A percentile compares a stretch with the other conserved stretches of the same genome.
phyloP scores from a whole-genome alignment of 2,888 invertebrate species.

The Ochropleura leucogaster region DNA sequence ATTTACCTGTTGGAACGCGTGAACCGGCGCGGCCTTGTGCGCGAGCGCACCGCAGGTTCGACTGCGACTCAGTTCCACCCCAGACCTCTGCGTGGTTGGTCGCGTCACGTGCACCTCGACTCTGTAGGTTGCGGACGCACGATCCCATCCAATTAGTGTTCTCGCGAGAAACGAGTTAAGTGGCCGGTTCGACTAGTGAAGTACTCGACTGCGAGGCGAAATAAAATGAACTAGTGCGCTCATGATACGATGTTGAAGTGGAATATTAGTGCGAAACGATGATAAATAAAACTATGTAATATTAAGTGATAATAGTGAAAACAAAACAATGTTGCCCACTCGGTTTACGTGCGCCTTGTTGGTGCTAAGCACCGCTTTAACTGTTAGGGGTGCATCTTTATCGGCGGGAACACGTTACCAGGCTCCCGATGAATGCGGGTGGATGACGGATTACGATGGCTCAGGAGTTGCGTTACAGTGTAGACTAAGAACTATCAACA shows the following conservation, averaged over 20 bases:
- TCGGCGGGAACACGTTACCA: conserved; percentile 92
- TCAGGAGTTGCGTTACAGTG: conserved; percentile 94
- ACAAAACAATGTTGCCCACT: conserved; percentile 85
- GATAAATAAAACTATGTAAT: conserved; percentile 86
- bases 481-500: conserved; percentile 94
- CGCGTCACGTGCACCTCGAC: conserved; percentile 81
- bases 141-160: conserved; percentile 89
- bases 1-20: conserved; percentile 92
- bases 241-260: conserved; percentile 80
- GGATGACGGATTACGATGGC: conserved; percentile 93
- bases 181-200: conserved; percentile 87
- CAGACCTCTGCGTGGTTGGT: conserved; percentile 86
- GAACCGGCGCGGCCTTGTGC: conserved; percentile 91
- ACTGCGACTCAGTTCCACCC: conserved; percentile 88
- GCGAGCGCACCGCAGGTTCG: conserved; percentile 90
- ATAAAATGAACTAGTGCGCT: conserved; percentile 82
- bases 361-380: conserved; percentile 84
- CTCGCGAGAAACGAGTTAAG: conserved; percentile 90
- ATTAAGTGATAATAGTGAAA: conserved; percentile 83
- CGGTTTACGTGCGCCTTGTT: conserved; percentile 83
- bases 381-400: conserved; percentile 86
- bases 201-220: conserved; percentile 77
- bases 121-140: conserved; percentile 79
- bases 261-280: conserved; percentile 82
- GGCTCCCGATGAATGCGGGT: conserved; percentile 95